Evolutionary conservation across 2,113 vertebrate species (phyloP), one percentile per base, ranked within the genome.

Genomic region (Gracilinanus agilis): DNA sequence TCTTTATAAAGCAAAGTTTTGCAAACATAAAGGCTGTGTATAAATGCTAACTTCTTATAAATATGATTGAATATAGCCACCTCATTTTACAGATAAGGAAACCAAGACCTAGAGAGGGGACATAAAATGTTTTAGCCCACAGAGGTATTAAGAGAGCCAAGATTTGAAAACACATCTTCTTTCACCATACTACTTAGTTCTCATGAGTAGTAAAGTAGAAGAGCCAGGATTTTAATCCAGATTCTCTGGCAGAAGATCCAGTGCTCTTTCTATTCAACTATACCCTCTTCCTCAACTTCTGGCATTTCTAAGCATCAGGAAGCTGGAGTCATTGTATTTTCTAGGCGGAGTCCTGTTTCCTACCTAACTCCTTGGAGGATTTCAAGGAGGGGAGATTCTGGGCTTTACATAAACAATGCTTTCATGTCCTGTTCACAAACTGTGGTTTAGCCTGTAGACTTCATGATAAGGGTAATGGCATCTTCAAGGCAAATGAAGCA

Each of bases 321-420:
- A 44, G 58, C 44, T 61, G 55, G 88, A 53, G 55, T 49, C 9
- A 12, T 1, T 34, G 44, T 0, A 1, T 1, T 19, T 6, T 55
- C 53, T 23, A 91, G 88, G 94, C 12, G n/a, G 49, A 90, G 94
- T 88, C 49, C 67, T 55, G 88, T 91, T 55, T 1, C 0, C 34
- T 44, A 53, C 54, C 89, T 9, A 9, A 54, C 58, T 92, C 54
- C 93, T 7, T 90, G 58, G 56, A 56, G 53, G 54, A 44, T 34
- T 92, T 10, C 40, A 1, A 40, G 44, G 34, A 44, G 5, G 0
- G 0, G 88, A 27, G 27, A 23, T 24, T 11, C 6, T 55, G 58
- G 88, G 24, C 34, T 91, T 75, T 49, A 49, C 55, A 16, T 53
- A 90, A 94, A 90, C 94, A 93, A 55, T 54, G 55, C 12, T 61